A percentile compares a stretch with the other conserved stretches of the same genome.
phyloP scores from a whole-genome alignment of 2,797 vertebrate species.

The Galago senegalensis region DNA sequence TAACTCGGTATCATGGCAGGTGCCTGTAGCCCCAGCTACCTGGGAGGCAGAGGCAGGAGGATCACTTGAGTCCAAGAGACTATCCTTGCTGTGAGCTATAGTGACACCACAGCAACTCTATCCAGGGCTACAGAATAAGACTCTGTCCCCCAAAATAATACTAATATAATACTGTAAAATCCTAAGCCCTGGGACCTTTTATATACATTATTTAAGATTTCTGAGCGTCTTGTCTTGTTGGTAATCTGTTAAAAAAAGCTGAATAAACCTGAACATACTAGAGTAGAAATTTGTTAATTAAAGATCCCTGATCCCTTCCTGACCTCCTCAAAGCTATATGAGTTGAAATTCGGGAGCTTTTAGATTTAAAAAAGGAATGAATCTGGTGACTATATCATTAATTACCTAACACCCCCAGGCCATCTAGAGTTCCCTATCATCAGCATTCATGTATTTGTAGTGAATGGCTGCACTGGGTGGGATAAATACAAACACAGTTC shows the following conservation, averaged over 20 bases:
- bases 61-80: too few species aligned
- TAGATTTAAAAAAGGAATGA: conserved; percentile 33
- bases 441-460: background rate
- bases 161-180: background rate
- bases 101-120: too few species aligned
- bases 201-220: background rate
- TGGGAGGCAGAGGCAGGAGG: too few species aligned
- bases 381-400: background rate
- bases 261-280: background rate
- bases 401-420: background rate
- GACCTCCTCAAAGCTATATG: background rate
- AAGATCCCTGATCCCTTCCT: background rate
- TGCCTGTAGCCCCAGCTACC: too few species aligned
- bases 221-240: background rate
- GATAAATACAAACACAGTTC: background rate
- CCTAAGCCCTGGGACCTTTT: background rate
- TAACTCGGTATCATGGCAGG: too few species aligned
- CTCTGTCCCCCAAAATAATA: background rate
- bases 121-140: too few species aligned
- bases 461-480: background rate
- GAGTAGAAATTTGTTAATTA: conserved; percentile 6
- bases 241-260: background rate
- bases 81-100: too few species aligned
- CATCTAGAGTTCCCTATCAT: background rate
- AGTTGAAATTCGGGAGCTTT: conserved; percentile 31